Conservation (phyloP, 2,113 vertebrate species). For the Salminus brasiliensis region DNA sequence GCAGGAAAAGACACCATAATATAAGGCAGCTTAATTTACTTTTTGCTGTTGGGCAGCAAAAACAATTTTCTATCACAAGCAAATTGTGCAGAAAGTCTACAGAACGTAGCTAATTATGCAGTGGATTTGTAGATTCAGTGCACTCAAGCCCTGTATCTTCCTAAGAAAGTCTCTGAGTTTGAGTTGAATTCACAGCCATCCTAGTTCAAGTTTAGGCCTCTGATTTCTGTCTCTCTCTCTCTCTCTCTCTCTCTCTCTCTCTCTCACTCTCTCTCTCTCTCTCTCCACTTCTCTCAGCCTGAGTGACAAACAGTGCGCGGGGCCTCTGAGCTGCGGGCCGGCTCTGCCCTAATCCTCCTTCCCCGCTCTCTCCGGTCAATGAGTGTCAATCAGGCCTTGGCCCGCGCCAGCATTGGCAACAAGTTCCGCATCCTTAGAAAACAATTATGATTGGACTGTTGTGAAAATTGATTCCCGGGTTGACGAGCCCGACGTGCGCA, state of each 20-base stretch:
- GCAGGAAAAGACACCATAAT: too few species aligned
- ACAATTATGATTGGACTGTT: conserved; percentile 89
- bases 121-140: too few species aligned
- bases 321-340: conserved; percentile 34
- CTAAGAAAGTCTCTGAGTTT: neutral
- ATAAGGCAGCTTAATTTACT: too few species aligned
- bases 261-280: conserved; percentile 11
- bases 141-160: neutral
- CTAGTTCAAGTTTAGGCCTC: conserved; percentile 29
- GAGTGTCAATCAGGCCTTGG: conserved; percentile 88
- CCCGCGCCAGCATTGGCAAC: conserved; percentile 83
- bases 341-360: conserved; percentile 36
- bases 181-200: conserved; percentile 32
- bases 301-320: conserved; percentile 52
- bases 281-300: conserved; percentile 34
- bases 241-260: conserved; percentile 6
- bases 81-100: too few species aligned
- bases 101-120: too few species aligned
- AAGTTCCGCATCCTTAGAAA: conserved; percentile 84
- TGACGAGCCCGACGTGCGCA: conserved; percentile 75
- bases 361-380: conserved; percentile 79
- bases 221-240: conserved; percentile 2
- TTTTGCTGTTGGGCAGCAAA: too few species aligned
- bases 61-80: too few species aligned
- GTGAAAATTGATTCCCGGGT: conserved; percentile 89